Evolutionary conservation across 2,797 vertebrate species (phyloP).

Genomic region (Mastacembelus armatus): DNA sequence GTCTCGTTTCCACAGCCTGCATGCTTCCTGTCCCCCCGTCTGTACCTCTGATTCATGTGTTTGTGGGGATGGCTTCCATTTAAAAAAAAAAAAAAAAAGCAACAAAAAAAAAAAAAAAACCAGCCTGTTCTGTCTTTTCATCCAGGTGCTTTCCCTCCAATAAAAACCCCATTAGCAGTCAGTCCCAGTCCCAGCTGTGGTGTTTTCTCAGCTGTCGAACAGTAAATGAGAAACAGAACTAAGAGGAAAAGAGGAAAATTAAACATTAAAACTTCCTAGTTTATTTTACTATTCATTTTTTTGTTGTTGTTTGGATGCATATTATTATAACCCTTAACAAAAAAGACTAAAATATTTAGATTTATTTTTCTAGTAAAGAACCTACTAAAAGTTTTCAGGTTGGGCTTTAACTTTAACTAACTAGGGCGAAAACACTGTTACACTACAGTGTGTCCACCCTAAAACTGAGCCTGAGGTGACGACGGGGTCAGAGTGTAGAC

Average conservation of each 20-base stretch:
- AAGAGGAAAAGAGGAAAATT: neutral
- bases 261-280: neutral
- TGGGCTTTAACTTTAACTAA: too few species aligned
- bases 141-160: conserved; percentile 67
- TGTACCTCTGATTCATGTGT: conserved; percentile 33
- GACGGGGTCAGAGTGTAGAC: conserved; percentile 2
- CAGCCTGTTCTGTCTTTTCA: conserved; percentile 60
- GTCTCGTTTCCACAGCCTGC: neutral
- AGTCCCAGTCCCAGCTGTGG: conserved; percentile 30
- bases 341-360: neutral
- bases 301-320: neutral
- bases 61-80: conserved; percentile 50
- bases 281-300: conserved; percentile 6
- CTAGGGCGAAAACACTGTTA: too few species aligned
- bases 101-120: too few species aligned
- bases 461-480: conserved; percentile 35
- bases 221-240: neutral
- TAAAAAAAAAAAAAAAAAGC: too few species aligned
- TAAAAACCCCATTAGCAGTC: conserved; percentile 57
- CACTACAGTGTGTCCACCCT: neutral
- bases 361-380: neutral
- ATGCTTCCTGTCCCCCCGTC: conserved; percentile 6
- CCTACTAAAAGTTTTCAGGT: neutral
- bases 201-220: conserved; percentile 54
- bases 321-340: neutral